phyloP scores from a whole-genome alignment of 2,797 vertebrate genomes.

The Acanthornis magna region DNA sequence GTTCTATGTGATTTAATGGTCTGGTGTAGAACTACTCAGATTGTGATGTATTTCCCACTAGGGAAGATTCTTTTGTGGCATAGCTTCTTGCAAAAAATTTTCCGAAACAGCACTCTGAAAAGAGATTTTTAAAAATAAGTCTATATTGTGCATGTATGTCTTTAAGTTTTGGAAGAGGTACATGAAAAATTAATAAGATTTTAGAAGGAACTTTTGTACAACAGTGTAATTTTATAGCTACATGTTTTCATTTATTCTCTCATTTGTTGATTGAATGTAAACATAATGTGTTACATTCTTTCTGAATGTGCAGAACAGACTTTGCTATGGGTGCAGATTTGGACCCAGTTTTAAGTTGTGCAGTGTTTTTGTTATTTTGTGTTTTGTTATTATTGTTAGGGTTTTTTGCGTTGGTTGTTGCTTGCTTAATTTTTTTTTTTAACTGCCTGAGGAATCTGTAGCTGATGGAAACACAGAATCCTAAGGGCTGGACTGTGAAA shows the following conservation, averaged over 20 bases:
- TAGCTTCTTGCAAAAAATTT: neutral
- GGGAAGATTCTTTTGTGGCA: neutral
- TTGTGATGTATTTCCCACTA: neutral
- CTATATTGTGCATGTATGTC: accelerated
- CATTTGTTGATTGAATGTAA: neutral
- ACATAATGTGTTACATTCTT: neutral
- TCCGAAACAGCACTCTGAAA: neutral
- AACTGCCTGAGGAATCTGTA: neutral
- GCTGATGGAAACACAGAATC: neutral
- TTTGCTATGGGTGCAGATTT: neutral
- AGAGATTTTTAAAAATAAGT: neutral
- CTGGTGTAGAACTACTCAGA: neutral
- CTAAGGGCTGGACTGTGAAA: neutral
- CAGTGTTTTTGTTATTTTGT: neutral
- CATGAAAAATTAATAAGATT: neutral
- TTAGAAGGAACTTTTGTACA: neutral
- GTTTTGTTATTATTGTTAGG: neutral
- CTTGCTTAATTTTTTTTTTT: neutral
- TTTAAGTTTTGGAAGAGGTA: neutral
- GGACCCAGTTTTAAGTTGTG: neutral
- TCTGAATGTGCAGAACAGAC: neutral
- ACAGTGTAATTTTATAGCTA: neutral
- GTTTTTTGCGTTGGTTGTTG: neutral
- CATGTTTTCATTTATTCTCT: neutral
- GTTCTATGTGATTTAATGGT: neutral